A percentile compares a stretch with the other conserved stretches of the same genome.
These are phyloP conservation scores for Eulithis testata DNA, from an alignment of 2,888 invertebrate genomes.

Conservation along the genomic window DNA sequence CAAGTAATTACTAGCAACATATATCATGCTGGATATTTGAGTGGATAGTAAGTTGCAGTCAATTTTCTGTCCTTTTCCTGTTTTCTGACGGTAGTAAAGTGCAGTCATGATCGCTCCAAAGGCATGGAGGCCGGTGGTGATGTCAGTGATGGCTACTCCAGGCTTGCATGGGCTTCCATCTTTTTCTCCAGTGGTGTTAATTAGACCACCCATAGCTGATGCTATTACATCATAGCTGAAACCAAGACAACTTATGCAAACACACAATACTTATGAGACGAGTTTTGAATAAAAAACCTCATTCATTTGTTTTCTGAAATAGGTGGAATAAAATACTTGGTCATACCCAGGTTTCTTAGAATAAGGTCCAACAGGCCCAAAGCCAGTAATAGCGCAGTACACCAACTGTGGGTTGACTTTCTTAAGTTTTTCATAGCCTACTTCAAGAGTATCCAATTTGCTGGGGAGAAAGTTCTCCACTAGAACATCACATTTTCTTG, in stretches of 20 bases:
- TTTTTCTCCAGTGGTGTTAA: constrained; percentile 94
- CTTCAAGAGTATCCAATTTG: constrained; percentile 88
- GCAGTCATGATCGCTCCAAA: constrained; percentile 98
- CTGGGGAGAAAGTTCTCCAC: constrained; percentile 98
- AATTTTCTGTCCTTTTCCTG: constrained; percentile 95
- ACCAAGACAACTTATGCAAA: constrained; percentile 27
- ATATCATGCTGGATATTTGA: constrained; percentile 94
- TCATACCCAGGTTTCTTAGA: constrained; percentile 90
- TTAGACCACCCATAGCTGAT: constrained; percentile 94
- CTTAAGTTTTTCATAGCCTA: constrained; percentile 92
- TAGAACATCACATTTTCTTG: constrained; percentile 91
- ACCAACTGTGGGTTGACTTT: constrained; percentile 90
- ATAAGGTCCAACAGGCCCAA: constrained; percentile 95
- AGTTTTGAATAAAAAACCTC: too few species aligned
- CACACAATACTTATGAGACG: too few species aligned
- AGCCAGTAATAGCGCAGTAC: constrained; percentile 97
- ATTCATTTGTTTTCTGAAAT: too few species aligned
- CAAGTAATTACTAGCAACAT: constrained; percentile 95
- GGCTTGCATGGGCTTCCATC: constrained; percentile 94
- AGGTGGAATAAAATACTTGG: background rate
- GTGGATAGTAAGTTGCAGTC: constrained; percentile 97
- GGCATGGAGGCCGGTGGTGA: constrained; percentile 97
- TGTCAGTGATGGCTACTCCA: constrained; percentile 96
- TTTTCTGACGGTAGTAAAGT: constrained; percentile 89
- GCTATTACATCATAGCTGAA: constrained; percentile 95